A percentile compares a stretch with the other conserved stretches of the same genome.
phyloP scores from a whole-genome alignment of 2,113 vertebrate species.

The Heteronetta atricapilla region DNA sequence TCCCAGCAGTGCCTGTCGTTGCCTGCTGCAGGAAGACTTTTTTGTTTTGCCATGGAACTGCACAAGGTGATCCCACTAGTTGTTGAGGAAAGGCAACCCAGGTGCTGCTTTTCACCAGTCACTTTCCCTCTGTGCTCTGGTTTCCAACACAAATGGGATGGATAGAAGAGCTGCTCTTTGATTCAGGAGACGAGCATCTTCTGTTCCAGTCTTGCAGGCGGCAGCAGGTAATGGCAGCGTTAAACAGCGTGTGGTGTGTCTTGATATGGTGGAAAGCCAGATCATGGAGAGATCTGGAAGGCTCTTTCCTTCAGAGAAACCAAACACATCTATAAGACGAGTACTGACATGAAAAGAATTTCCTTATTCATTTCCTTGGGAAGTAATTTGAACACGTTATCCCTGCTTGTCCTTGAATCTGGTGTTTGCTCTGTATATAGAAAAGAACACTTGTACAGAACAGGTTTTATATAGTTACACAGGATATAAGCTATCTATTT shows the following conservation, averaged over 20 bases:
- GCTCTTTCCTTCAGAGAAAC: neutral
- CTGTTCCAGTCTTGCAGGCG: neutral
- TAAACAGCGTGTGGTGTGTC: neutral
- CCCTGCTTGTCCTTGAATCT: conserved; percentile 63
- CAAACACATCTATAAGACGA: neutral
- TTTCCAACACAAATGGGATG: neutral
- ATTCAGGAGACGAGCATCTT: neutral
- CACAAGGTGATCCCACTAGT: no score
- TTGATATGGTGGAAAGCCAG: neutral
- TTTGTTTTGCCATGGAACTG: no score
- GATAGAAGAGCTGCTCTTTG: neutral
- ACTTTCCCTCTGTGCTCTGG: neutral
- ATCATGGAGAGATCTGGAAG: neutral
- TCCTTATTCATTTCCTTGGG: conserved; percentile 62
- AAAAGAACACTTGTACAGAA: conserved; percentile 52
- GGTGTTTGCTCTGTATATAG: conserved; percentile 59
- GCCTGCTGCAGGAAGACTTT: neutral
- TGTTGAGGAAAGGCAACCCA: neutral
- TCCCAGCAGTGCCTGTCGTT: neutral
- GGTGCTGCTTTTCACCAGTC: no score
- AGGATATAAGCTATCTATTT: conserved; percentile 73
- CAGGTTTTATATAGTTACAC: conserved; percentile 67
- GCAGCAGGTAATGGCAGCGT: neutral
- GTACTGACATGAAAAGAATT: conserved; percentile 44
- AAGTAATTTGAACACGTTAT: conserved; percentile 66